Percentiles rank a stretch among this genome's conserved stretches.
Conservation (phyloP, 2,797 vertebrate species). For the Carapus acus region DNA sequence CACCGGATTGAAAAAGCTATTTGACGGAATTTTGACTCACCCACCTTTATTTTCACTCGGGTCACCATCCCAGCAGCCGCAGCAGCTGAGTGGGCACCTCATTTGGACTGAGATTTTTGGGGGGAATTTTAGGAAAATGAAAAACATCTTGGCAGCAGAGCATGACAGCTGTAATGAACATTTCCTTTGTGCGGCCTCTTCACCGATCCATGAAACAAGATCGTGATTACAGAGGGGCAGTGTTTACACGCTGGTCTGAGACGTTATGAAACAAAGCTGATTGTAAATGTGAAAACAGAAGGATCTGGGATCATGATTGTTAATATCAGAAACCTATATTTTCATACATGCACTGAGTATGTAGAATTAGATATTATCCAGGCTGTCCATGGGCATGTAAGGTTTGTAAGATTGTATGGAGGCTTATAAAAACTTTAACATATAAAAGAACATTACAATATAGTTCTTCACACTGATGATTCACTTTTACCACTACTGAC, state of each 20-base stretch:
- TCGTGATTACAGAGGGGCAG: not conserved
- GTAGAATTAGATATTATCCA: no score
- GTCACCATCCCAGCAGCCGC: not conserved
- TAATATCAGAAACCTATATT: not conserved
- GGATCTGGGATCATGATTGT: not conserved
- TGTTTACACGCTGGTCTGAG: conserved; percentile 3
- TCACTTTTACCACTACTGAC: no score
- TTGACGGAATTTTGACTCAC: conserved; percentile 11
- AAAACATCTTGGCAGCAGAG: not conserved
- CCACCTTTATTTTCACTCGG: not conserved
- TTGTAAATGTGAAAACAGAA: no score
- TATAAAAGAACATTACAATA: no score
- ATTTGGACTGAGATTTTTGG: not conserved
- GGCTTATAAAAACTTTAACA: no score
- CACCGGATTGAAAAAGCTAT: conserved; percentile 7
- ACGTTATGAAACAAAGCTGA: no score
- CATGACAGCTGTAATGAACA: not conserved
- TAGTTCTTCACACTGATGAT: no score
- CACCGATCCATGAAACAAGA: not conserved
- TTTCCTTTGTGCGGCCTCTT: conserved; percentile 1
- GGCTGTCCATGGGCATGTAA: no score
- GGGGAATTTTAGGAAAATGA: conserved; percentile 3
- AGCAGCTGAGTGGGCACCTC: not conserved
- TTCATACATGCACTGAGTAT: no score
- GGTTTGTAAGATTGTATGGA: no score